A percentile compares a stretch with the other conserved stretches of the same genome.
These are phyloP conservation scores for Colius striatus DNA, from an alignment of 2,113 vertebrate genomes.

Conservation along the genomic window DNA sequence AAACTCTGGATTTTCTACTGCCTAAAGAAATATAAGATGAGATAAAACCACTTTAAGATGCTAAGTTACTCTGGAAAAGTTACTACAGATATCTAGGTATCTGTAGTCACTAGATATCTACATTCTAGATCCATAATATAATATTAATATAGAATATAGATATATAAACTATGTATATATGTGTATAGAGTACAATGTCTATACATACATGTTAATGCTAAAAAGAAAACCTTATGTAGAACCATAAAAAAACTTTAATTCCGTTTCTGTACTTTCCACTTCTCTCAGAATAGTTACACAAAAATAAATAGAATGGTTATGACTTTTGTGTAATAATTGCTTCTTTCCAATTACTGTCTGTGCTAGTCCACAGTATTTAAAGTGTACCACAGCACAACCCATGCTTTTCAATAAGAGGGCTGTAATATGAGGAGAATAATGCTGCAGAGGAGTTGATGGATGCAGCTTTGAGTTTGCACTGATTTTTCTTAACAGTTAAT, in stretches of 20 bases:
- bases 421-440: not conserved
- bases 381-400: not conserved
- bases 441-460: not conserved
- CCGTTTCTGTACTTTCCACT: not conserved
- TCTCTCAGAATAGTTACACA: not conserved
- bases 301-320: not conserved
- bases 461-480: not conserved
- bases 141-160: not conserved
- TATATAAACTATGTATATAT: not conserved
- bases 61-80: not conserved
- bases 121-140: not conserved
- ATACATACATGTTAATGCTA: not conserved
- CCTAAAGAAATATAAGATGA: not conserved
- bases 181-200: not conserved
- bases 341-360: not conserved
- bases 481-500: not conserved
- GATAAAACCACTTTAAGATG: not conserved
- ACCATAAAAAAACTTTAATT: not conserved
- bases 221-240: not conserved
- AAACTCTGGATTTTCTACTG: not conserved
- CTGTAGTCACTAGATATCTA: not conserved
- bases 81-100: not conserved
- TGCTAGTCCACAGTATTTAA: not conserved
- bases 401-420: not conserved
- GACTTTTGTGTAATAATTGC: not conserved